Evolutionary conservation across 2,113 vertebrate genomes (phyloP).

Genomic region (Amphiprion ocellaris): DNA sequence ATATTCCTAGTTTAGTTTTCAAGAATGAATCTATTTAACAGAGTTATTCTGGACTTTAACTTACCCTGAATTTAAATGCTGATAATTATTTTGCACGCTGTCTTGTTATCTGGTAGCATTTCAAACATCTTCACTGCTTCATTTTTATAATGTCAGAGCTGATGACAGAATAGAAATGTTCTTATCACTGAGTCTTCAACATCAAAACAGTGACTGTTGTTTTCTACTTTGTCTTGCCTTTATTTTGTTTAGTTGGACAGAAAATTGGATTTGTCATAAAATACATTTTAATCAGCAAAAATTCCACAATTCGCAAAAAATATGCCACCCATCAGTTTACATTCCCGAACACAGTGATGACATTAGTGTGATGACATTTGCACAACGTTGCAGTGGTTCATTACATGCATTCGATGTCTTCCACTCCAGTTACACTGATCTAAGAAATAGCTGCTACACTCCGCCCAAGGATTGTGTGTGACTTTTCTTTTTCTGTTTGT

Average conservation of each 20-base stretch:
- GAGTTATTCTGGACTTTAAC: neutral
- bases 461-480: conserved; percentile 25
- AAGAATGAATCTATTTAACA: neutral
- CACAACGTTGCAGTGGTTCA: conserved; percentile 14
- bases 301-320: neutral
- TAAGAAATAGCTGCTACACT: conserved; percentile 24
- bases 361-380: conserved; percentile 67
- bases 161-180: conserved; percentile 13
- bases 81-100: conserved; percentile 1
- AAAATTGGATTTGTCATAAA: conserved; percentile 5
- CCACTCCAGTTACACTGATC: conserved; percentile 51
- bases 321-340: conserved; percentile 21
- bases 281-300: conserved; percentile 5
- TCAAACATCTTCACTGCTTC: conserved; percentile 2
- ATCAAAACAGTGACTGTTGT: neutral
- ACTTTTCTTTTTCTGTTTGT: conserved; percentile 35
- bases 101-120: conserved; percentile 18
- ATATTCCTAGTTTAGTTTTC: neutral
- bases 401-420: conserved; percentile 45
- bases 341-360: conserved; percentile 50
- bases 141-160: conserved; percentile 27
- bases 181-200: conserved; percentile 15
- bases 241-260: conserved; percentile 12
- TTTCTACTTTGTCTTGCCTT: conserved; percentile 11
- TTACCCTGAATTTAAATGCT: neutral